Conservation (phyloP, 2,797 vertebrate genomes). For the Enteromius unitaeniatus region DNA sequence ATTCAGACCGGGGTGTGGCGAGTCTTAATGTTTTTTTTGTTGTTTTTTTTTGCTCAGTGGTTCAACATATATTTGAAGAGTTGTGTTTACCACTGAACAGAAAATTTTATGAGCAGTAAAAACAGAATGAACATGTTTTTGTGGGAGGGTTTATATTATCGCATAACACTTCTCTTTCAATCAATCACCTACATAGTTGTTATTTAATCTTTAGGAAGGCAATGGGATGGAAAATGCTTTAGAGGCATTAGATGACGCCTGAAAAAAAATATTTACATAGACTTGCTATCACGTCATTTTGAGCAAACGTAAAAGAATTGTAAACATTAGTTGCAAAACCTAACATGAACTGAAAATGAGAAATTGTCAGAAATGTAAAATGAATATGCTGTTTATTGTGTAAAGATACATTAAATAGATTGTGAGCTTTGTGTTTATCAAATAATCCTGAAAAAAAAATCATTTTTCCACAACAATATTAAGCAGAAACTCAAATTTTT, state of each 20-base stretch:
- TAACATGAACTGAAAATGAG: neutral
- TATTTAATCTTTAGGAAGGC: constrained; percentile 29
- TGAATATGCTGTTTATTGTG: neutral
- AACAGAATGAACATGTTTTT: constrained; percentile 13
- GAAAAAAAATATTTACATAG: neutral
- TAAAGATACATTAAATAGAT: too few species aligned
- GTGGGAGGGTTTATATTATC: constrained; percentile 5
- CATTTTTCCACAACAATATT: neutral
- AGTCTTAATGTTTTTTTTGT: constrained; percentile 12
- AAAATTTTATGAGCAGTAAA: constrained; percentile 11
- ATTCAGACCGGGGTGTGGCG: neutral
- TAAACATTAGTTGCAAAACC: neutral
- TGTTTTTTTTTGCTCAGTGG: neutral
- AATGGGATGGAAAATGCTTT: neutral
- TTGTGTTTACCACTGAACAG: constrained; percentile 15
- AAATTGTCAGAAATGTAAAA: neutral
- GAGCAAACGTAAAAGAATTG: neutral
- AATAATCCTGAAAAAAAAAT: neutral
- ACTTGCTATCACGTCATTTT: neutral
- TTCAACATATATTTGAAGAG: constrained; percentile 28
- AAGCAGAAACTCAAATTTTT: neutral
- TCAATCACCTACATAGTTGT: neutral
- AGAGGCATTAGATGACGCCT: constrained; percentile 10
- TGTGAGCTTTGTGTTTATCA: neutral
- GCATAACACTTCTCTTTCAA: constrained; percentile 13